These are phyloP conservation scores for Drosophila niveifrons DNA, from an alignment of 2,888 invertebrate genomes.

Conservation along the genomic window DNA sequence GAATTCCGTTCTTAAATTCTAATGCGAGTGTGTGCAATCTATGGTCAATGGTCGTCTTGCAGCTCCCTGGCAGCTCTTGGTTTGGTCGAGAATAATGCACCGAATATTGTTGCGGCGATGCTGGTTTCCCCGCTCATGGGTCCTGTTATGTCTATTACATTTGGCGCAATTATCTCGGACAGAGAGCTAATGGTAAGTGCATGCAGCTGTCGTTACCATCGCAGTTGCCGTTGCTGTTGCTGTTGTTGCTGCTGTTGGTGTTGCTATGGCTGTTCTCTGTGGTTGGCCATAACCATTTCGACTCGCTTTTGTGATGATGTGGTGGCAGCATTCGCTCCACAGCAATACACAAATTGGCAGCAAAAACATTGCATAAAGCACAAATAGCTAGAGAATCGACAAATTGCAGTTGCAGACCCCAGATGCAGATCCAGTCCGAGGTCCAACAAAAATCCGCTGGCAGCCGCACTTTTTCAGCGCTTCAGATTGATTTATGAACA, in stretches of 20 bases:
- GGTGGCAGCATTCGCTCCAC: conserved; percentile 9
- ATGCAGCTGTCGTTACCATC: conserved; percentile 21
- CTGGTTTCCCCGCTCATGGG: conserved; percentile 92
- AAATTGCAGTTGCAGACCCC: conserved; percentile 14
- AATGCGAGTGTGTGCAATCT: conserved; percentile 12
- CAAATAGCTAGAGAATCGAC: conserved; percentile 3
- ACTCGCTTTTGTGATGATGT: conserved; percentile 32
- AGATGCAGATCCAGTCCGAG: too few species aligned
- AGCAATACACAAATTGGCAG: conserved; percentile 11
- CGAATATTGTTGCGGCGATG: conserved; percentile 92
- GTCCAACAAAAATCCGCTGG: not conserved
- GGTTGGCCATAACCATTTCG: conserved; percentile 45
- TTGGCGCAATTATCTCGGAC: conserved; percentile 92
- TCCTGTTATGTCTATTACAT: conserved; percentile 94
- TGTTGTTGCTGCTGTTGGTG: conserved; percentile 10
- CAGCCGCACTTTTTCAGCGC: not conserved
- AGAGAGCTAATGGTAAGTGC: conserved; percentile 87
- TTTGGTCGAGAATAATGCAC: conserved; percentile 92
- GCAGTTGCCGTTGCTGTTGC: conserved; percentile 2
- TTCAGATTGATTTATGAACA: conserved; percentile 28
- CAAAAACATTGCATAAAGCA: conserved; percentile 12
- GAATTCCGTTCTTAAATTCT: not conserved
- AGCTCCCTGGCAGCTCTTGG: conserved; percentile 94
- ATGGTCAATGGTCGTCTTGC: conserved; percentile 52
- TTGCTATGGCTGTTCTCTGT: conserved; percentile 23